Conservation (phyloP, 2,888 invertebrate species). For the Drosophila kuntzei region DNA sequence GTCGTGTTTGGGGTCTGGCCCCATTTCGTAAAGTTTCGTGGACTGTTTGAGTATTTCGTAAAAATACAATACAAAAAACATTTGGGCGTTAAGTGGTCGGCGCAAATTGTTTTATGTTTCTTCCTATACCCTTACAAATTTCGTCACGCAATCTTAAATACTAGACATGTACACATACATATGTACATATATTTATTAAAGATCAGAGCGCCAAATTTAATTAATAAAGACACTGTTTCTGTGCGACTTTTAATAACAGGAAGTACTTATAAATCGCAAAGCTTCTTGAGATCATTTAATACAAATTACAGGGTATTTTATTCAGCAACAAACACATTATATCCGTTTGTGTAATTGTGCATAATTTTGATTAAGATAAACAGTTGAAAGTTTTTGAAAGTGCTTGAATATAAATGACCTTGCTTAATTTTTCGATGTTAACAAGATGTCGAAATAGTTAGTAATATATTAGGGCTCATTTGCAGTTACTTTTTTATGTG, state of each 20-base stretch:
- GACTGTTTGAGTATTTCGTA: slow-evolving; percentile 68
- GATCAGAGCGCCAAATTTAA: background rate
- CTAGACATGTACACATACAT: background rate
- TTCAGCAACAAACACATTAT: background rate
- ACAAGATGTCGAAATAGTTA: slow-evolving; percentile 30
- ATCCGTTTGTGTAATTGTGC: slow-evolving; percentile 46
- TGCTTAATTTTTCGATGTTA: slow-evolving; percentile 33
- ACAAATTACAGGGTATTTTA: slow-evolving; percentile 6
- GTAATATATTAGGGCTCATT: slow-evolving; percentile 16
- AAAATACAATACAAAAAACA: slow-evolving; percentile 40
- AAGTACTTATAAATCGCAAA: background rate
- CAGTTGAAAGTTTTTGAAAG: slow-evolving; percentile 54
- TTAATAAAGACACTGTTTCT: background rate
- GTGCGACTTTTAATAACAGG: slow-evolving; percentile 6
- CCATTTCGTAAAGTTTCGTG: slow-evolving; percentile 69
- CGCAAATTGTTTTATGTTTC: slow-evolving; percentile 45
- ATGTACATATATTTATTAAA: background rate
- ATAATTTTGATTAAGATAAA: slow-evolving; percentile 51
- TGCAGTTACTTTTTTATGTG: slow-evolving; percentile 6
- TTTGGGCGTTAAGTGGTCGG: slow-evolving; percentile 60
- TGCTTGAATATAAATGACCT: slow-evolving; percentile 30
- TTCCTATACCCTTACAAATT: slow-evolving; percentile 14
- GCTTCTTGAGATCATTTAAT: background rate
- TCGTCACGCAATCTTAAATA: slow-evolving; percentile 5
- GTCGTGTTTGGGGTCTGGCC: slow-evolving; percentile 47